phyloP scores from a whole-genome alignment of 1,140 invertebrate species.

The Plodia interpunctella region DNA sequence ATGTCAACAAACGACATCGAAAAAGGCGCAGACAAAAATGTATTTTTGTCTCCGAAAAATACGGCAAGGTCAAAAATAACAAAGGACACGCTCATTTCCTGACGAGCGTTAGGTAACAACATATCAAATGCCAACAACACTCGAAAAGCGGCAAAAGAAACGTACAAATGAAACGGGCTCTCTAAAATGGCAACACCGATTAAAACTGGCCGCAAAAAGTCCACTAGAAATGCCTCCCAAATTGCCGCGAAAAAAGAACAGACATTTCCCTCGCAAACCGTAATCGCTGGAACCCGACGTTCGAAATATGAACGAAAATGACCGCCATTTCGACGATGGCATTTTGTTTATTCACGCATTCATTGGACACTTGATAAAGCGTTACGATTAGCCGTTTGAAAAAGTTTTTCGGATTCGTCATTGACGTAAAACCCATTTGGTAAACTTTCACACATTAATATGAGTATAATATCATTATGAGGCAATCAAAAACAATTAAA shows the following conservation, averaged over 20 bases:
- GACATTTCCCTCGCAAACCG: constrained; percentile 31
- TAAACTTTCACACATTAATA: too few relatives aligned
- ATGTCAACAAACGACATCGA: not conserved
- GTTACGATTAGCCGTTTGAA: constrained; percentile 29
- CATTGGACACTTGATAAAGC: constrained; percentile 28
- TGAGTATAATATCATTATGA: too few relatives aligned
- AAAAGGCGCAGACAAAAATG: not conserved
- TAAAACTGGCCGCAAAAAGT: constrained; percentile 62
- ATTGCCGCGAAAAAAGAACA: constrained; percentile 56
- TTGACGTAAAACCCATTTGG: too few relatives aligned
- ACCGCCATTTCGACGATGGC: constrained; percentile 26
- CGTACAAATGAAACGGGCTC: constrained; percentile 42
- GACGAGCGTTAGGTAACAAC: constrained; percentile 6
- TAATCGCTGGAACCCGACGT: constrained; percentile 53
- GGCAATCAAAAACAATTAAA: too few relatives aligned
- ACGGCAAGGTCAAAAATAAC: constrained; percentile 8
- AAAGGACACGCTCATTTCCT: constrained; percentile 10
- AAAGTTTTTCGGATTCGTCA: not conserved
- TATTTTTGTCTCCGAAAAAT: not conserved
- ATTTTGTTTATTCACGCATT: constrained; percentile 34
- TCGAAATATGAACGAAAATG: constrained; percentile 51
- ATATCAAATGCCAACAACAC: constrained; percentile 13
- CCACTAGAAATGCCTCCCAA: constrained; percentile 41
- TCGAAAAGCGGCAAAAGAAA: constrained; percentile 33
- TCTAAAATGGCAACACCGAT: constrained; percentile 58